Evolutionary conservation across 2,113 vertebrate genomes (phyloP).

Genomic region (Hemicordylus capensis): DNA sequence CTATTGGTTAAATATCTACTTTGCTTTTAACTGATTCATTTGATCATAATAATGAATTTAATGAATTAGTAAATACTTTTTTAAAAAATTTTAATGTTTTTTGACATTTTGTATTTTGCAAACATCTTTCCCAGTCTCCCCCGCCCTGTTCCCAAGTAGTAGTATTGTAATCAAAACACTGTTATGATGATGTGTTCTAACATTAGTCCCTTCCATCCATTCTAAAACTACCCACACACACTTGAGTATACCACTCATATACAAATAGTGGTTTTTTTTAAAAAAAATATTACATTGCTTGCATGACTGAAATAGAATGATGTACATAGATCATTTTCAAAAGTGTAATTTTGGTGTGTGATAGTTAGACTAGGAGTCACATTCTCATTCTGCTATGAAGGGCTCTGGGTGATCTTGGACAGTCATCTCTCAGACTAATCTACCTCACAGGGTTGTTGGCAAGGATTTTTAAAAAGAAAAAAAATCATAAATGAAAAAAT

Average conservation of each 20-base stretch:
- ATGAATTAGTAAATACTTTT: neutral
- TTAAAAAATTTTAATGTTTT: no score
- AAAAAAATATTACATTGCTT: neutral
- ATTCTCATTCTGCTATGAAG: no score
- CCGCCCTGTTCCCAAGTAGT: no score
- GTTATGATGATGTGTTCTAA: neutral
- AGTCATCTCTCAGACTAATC: no score
- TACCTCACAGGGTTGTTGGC: no score
- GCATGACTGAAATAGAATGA: neutral
- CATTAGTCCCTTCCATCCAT: neutral
- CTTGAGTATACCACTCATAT: neutral
- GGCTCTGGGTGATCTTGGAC: no score
- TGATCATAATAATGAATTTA: neutral
- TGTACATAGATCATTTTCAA: neutral
- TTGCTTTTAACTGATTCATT: neutral
- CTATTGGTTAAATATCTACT: neutral
- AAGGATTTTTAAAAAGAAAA: no score
- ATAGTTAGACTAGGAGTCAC: no score
- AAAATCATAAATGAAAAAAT: no score
- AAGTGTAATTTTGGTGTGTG: no score
- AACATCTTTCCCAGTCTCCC: no score
- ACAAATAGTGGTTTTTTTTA: neutral
- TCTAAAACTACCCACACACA: neutral
- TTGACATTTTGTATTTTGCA: no score
- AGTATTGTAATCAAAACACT: neutral